These are phyloP conservation scores for Yponomeuta sedellus DNA, from an alignment of 2,888 invertebrate species.

Conservation along the genomic window DNA sequence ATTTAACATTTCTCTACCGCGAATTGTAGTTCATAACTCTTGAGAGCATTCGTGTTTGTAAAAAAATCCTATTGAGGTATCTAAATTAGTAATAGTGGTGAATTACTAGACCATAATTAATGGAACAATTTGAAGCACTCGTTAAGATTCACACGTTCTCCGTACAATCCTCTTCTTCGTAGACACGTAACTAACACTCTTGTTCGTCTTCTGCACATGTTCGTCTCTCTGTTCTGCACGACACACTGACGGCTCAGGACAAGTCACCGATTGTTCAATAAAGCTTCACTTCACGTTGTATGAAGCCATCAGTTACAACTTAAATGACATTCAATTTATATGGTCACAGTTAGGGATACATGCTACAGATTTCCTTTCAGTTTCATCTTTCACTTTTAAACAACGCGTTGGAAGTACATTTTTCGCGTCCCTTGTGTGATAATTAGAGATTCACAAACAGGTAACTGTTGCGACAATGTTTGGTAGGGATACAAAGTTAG, in stretches of 20 bases:
- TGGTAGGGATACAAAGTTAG: slow-evolving; percentile 50
- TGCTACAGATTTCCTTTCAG: too few relatives aligned
- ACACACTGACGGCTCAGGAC: neutral
- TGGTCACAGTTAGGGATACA: too few relatives aligned
- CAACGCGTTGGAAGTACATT: too few relatives aligned
- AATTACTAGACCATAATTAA: slow-evolving; percentile 71
- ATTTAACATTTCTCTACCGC: neutral
- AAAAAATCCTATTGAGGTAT: slow-evolving; percentile 56
- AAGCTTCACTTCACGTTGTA: neutral
- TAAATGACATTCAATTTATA: too few relatives aligned
- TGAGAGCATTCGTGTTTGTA: slow-evolving; percentile 47
- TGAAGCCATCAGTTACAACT: neutral
- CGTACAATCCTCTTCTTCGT: slow-evolving; percentile 68
- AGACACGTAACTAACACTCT: slow-evolving; percentile 52
- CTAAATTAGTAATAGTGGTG: slow-evolving; percentile 69
- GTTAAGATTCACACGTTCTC: slow-evolving; percentile 74
- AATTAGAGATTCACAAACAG: slow-evolving; percentile 1
- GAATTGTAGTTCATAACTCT: slow-evolving; percentile 10
- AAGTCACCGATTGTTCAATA: neutral
- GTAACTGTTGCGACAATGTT: slow-evolving; percentile 23
- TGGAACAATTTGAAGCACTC: slow-evolving; percentile 72
- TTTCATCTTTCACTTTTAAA: too few relatives aligned
- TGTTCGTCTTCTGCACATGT: slow-evolving; percentile 47
- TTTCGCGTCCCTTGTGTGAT: neutral
- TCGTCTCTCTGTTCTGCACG: slow-evolving; percentile 51